Evolutionary conservation across 37 sponge, comb jelly and placozoan species (phyloP), one percentile per base, ranked within the genome.

Genomic region (Theonella swinhoei): DNA sequence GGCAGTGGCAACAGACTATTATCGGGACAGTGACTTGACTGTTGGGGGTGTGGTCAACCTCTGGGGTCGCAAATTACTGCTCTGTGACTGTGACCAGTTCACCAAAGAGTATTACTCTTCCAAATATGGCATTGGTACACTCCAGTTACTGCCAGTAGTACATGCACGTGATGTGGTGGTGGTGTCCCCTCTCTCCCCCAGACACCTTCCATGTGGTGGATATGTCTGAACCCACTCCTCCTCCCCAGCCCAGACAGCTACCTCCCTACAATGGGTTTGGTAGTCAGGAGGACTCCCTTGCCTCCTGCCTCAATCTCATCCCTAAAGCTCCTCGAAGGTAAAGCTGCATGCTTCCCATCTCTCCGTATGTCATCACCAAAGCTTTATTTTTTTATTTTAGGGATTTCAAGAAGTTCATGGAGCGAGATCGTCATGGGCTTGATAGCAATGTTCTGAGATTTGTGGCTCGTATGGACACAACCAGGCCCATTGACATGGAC

Each of bases 371-470:
- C 11, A 14, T n/a, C n/a, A n/a, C n/a, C n/a, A n/a, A n/a, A n/a
- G n/a, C n/a, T n/a, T n/a, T n/a, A n/a, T n/a, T 39, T 34, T 64
- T 7, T 23, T 60, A n/a, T 2, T 62, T 25, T 25, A 86, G 84
- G 93, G 99, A 98, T 76, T 94, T 96, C 70, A 81, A 74, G 39
- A 98, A 97, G 80, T 98, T 98, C 83, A 90, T 94, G 89, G 88
- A 92, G 80, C 96, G 96, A 80, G 99, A 98, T 84, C 95, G 97
- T n/a, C 87, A 94, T 31, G 99, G 99, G n/a, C 75, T 98, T 66
- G 89, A 98, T 62, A 85, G 93, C 75, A 94, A 98, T 80, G 92
- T 98, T 30, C 87, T 98, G 5, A 85, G 99, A 25, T 96, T 92
- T 88, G 78, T 94, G 75, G 99, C 97, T 23, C 62, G 79, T 29